Percentiles rank a stretch among this genome's conserved stretches.
Conservation (phyloP, 2,797 vertebrate species). For the Lepilemur septentrionalis region DNA sequence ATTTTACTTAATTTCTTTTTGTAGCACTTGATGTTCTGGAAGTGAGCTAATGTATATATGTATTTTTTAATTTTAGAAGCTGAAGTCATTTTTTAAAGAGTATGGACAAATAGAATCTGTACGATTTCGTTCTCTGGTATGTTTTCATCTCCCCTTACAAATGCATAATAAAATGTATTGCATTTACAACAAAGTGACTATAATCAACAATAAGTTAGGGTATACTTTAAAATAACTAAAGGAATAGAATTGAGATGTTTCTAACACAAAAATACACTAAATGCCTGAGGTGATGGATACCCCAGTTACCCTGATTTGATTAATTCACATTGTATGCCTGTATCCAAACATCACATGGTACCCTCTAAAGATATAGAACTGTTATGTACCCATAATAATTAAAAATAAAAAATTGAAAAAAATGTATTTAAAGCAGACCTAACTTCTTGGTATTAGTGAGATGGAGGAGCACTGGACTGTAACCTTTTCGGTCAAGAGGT, state of each 20-base stretch:
- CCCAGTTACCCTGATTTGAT: background rate
- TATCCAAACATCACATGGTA: too few species aligned
- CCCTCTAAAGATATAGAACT: background rate
- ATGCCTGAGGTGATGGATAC: background rate
- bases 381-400: background rate
- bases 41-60: background rate
- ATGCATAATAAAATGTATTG: background rate
- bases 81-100: slow-evolving; percentile 90
- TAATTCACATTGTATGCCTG: background rate
- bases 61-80: slow-evolving; percentile 82
- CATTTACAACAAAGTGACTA: background rate
- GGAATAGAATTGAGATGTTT: background rate
- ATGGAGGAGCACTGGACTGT: background rate
- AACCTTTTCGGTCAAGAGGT: background rate
- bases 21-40: background rate
- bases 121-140: slow-evolving; percentile 95
- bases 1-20: background rate
- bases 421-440: background rate
- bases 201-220: background rate
- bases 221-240: background rate
- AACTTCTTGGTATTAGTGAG: background rate
- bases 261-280: background rate
- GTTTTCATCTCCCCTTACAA: slow-evolving; percentile 49
- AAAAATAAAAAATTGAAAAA: background rate
- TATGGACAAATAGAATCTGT: slow-evolving; percentile 92